phyloP scores from a whole-genome alignment of 2,888 invertebrate species.

The Aphelenchoides bicaudatus region DNA sequence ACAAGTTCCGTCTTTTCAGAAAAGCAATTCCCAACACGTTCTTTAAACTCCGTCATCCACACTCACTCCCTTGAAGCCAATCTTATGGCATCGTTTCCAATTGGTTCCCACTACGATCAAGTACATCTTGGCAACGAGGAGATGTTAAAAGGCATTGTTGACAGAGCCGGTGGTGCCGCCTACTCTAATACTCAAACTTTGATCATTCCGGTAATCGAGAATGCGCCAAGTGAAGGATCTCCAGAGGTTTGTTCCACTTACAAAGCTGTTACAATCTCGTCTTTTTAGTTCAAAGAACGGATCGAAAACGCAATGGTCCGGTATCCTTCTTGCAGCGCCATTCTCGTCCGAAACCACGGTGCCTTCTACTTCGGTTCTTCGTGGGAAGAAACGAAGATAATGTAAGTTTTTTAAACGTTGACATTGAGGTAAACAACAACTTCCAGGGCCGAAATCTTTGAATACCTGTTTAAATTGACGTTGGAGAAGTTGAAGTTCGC shows the following conservation, averaged over 20 bases:
- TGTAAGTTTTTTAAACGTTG: slow-evolving; percentile 4
- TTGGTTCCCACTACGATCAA: slow-evolving; percentile 9
- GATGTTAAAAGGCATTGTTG: slow-evolving; percentile 20
- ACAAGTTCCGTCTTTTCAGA: neutral
- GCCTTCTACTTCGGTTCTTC: slow-evolving; percentile 21
- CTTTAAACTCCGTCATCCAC: slow-evolving; percentile 19
- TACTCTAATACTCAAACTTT: slow-evolving; percentile 18
- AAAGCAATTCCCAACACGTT: slow-evolving; percentile 13
- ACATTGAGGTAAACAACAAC: neutral
- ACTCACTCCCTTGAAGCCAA: slow-evolving; percentile 20
- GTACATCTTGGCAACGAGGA: slow-evolving; percentile 19
- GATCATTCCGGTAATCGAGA: slow-evolving; percentile 21
- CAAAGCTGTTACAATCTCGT: neutral
- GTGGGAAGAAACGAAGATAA: slow-evolving; percentile 23
- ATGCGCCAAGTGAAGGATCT: slow-evolving; percentile 21
- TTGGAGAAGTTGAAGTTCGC: slow-evolving; percentile 17
- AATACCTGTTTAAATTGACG: slow-evolving; percentile 17
- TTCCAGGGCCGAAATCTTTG: slow-evolving; percentile 18
- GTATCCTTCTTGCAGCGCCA: slow-evolving; percentile 20
- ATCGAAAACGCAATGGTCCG: slow-evolving; percentile 11
- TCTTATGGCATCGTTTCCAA: slow-evolving; percentile 18
- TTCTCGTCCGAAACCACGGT: slow-evolving; percentile 20
- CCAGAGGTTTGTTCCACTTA: slow-evolving; percentile 15
- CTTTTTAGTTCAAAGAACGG: slow-evolving; percentile 16
- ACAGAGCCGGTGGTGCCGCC: neutral